Evolutionary conservation across 2,888 invertebrate species (phyloP), one percentile per base, ranked within the genome.

Genomic region (Heteropelma amictum): DNA sequence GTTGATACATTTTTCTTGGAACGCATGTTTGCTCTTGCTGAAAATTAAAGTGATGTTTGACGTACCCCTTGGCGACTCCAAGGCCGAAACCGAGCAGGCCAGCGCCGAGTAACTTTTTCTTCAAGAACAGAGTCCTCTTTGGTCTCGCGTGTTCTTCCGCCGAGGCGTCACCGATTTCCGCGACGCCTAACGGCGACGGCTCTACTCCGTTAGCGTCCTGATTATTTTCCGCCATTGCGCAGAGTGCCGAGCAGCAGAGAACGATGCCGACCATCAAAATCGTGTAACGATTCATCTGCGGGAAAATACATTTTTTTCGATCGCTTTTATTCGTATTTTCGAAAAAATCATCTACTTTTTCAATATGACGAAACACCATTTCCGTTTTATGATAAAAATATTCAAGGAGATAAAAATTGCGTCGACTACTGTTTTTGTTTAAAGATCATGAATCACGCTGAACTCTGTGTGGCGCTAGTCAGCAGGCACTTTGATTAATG

Each of bases 71-170:
- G 0, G 82, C 81, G 14, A 83, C 72, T 0, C 88, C 88, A 3
- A 88, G 81, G 10, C 88, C 88, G 21, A 88, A 86, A 7, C 88
- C 88, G 5, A 88, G 77, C 3, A 88, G 81, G 17, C 88, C 88
- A 8, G 88, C 88, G 0, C 88, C 88, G 12, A 88, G 70, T 0
- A 88, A 61, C 68, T 88, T 88, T 72, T 88, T 88, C 76, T 87
- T 88, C 6, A 88, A 76, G 12, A 88, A 82, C 2, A 88, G 72
- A 8, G 88, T 88, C 47, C 88, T 75, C 42, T 88, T 88, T 8
- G 78, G 80, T 26, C 88, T 82, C 3, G 76, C 76, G 40, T 85
- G 85, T 10, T 78, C 12, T 17, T 45, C 72, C 28, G 10, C 17
- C 35, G 19, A 23, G 23, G 28, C 17, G 0, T 54, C 77, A 3